A percentile compares a stretch with the other conserved stretches of the same genome.
These are phyloP conservation scores for Oriolus oriolus DNA, from an alignment of 2,113 vertebrate species.

Conservation along the genomic window DNA sequence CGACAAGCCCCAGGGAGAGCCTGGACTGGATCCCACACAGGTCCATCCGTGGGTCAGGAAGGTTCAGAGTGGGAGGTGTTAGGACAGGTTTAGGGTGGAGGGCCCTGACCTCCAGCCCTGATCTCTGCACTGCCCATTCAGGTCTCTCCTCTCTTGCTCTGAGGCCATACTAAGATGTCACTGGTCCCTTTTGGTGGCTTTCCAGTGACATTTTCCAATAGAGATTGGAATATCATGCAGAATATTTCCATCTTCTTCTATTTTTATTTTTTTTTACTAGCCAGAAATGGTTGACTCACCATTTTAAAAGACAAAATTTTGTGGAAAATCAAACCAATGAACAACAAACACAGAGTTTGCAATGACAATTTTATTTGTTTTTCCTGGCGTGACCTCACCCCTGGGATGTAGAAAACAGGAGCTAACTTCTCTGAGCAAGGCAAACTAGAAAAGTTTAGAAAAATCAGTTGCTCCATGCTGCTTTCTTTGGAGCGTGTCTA, in stretches of 20 bases:
- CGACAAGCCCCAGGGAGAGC: background rate
- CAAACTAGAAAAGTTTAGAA: background rate
- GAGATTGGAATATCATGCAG: too few relatives aligned
- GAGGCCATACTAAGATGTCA: background rate
- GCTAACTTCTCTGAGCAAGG: background rate
- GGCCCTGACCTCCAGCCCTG: background rate
- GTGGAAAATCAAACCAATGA: background rate
- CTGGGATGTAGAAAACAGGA: background rate
- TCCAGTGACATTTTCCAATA: background rate
- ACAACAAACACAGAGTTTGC: background rate
- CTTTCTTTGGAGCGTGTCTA: background rate
- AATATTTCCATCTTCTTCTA: background rate
- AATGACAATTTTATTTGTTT: background rate
- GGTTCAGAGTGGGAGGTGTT: background rate
- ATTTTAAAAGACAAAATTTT: background rate
- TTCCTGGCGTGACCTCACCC: background rate
- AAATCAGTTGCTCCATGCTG: background rate
- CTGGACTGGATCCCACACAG: fast-evolving
- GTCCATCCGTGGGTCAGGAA: too few relatives aligned
- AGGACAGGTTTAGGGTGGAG: background rate
- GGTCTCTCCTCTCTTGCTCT: background rate
- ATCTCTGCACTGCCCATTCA: background rate
- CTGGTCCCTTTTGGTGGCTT: background rate
- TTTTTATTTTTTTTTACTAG: background rate
- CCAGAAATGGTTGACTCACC: background rate